Base-by-base conservation (phyloP, 2,797 vertebrate genomes). In the Etheostoma perlongum region DNA sequence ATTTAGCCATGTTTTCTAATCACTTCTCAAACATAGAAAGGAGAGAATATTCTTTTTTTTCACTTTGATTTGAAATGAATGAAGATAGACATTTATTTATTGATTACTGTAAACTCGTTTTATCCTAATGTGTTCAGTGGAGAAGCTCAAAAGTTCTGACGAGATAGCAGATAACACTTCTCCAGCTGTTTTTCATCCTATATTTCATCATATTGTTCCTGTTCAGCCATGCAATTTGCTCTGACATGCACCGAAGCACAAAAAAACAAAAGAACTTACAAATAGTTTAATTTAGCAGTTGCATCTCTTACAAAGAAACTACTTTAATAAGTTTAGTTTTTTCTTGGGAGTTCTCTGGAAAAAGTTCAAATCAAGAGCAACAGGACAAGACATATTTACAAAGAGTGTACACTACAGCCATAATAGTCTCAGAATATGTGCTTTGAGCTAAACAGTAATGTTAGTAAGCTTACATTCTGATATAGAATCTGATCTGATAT, bases 291-390 rank as follows among this genome's bases (percentile, higher is more conserved):
- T 23, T 55, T 47, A 40, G 58, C 44, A 18, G 58, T 16, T 61
- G n/a, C 19, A 16, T 16, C 19, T 36, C 4, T 1, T 6, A 4
- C 4, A 36, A 53, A 66, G 10, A 40, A 66, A 54, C 4, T 23
- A 15, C 5, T 6, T 30, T 44, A 25, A 4, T 58, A 59, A 27
- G 25, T 53, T 19, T 15, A 65, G 33, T 61, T 51, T 5, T 48
- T 36, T 54, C 46, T 67, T 40, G 2, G 12, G 21, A 46, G 67
- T 63, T 47, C 18, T 73, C 14, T 30, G 23, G 10, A 61, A 42
- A 3, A 72, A 36, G 54, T 53, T 40, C 23, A 51, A 68, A 77
- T 47, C 8, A 77, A 61, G 58, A 68, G 30, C 59, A 62, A 66
- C 36, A 51, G 58, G 44, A 72, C 36, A 4, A 52, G 11, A 58